Percentiles rank a stretch among this genome's conserved stretches.
phyloP scores from a whole-genome alignment of 1,140 invertebrate species.

The Zaprionus inermis region DNA sequence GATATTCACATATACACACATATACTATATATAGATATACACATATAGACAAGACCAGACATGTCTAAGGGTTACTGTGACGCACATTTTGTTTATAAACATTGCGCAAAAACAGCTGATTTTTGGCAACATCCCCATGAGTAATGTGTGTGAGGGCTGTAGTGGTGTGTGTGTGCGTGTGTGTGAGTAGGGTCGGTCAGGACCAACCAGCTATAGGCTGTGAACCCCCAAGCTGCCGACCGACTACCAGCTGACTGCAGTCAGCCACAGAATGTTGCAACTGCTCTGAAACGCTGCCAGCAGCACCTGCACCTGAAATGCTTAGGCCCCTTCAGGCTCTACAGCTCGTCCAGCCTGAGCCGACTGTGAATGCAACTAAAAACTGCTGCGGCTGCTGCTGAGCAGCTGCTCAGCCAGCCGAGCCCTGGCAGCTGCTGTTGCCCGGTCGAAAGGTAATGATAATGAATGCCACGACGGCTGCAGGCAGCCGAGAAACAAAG shows the following conservation, averaged over 20 bases:
- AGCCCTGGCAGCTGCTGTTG: constrained; percentile 28
- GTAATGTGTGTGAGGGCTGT: constrained; percentile 11
- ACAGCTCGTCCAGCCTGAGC: not conserved
- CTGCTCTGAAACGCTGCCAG: not conserved
- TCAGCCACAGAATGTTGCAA: constrained; percentile 5
- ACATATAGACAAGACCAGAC: constrained; percentile 44
- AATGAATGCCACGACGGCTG: constrained; percentile 38
- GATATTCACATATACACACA: constrained; percentile 40
- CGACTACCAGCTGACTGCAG: constrained; percentile 21
- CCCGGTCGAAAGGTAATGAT: constrained; percentile 27
- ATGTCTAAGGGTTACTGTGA: constrained; percentile 77
- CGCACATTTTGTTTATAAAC: constrained; percentile 78
- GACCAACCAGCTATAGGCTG: constrained; percentile 15
- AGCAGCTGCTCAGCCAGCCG: constrained; percentile 20
- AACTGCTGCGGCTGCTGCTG: not conserved
- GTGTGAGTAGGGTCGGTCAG: constrained; percentile 48
- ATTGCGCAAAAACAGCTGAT: constrained; percentile 81
- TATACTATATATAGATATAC: constrained; percentile 15
- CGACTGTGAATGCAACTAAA: not conserved
- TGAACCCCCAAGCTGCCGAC: not conserved
- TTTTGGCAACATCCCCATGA: constrained; percentile 63
- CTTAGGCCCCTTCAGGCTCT: constrained; percentile 22
- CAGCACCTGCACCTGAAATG: constrained; percentile 45
- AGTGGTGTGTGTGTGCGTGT: constrained; percentile 2
- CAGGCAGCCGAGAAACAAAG: not conserved